Percentiles rank a stretch among this genome's conserved stretches.
phyloP scores from a whole-genome alignment of 2,888 invertebrate genomes.

The Drosophila peninsularis region DNA sequence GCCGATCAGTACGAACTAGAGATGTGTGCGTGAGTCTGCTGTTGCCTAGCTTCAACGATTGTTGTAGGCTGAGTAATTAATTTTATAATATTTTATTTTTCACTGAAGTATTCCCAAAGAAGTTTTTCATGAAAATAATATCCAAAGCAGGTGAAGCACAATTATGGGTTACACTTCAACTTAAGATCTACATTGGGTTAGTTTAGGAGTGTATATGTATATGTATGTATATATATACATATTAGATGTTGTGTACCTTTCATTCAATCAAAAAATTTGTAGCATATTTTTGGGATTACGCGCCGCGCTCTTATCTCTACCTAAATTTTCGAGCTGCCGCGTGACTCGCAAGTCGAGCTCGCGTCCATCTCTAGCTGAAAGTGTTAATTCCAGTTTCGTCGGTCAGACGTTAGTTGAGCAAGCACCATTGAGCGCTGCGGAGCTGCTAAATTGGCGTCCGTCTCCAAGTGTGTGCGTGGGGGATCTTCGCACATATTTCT shows the following conservation, averaged over 20 bases:
- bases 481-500: slow-evolving; percentile 28
- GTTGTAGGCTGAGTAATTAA: background rate
- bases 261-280: too few relatives aligned
- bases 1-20: slow-evolving; percentile 35
- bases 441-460: slow-evolving; percentile 38
- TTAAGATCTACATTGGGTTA: too few relatives aligned
- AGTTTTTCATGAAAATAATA: background rate
- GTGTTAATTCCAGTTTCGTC: slow-evolving; percentile 16
- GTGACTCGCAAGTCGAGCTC: background rate
- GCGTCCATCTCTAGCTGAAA: background rate
- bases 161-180: too few relatives aligned
- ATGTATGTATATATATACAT: too few relatives aligned
- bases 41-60: too few relatives aligned
- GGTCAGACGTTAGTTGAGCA: slow-evolving; percentile 56
- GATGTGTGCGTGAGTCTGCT: background rate
- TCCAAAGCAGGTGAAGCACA: too few relatives aligned
- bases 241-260: too few relatives aligned
- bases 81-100: too few relatives aligned
- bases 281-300: background rate
- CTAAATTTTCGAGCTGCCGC: background rate
- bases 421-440: slow-evolving; percentile 66
- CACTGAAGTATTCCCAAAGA: background rate
- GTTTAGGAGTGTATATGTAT: too few relatives aligned
- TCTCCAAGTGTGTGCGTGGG: background rate
- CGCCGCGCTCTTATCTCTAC: background rate